Base-by-base conservation (phyloP, 2,888 invertebrate genomes). In the Campaea margaritaria region DNA sequence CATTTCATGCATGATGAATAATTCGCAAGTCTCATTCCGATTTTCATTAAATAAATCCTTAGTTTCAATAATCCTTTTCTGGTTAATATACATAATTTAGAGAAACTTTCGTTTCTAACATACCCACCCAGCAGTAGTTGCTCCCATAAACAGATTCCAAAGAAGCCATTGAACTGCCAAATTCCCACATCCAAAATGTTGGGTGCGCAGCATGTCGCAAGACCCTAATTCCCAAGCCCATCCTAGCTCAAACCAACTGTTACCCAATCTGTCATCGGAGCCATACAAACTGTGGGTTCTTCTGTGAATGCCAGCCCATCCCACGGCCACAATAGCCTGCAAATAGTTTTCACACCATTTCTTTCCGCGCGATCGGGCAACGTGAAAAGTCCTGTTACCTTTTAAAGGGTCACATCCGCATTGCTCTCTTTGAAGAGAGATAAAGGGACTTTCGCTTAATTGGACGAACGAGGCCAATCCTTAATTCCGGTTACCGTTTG, bases 341-440 rank as follows among this genome's bases (percentile, higher is more conserved):
- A 54, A 72, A 79, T 82, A 82, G 82, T 87, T 90, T 90, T 90
- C 89, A 87, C 91, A 84, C 89, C 75, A 79, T 82, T 79, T 72
- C 78, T 86, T 81, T 76, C 72, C 77, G 86, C 79, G 73, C 80
- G 79, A 89, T 77, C 76, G 85, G 69, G 42, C 69, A 62, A 66
- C 67, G 70, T 86, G 82, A 87, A 87, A 85, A 81, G 81, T 84
- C 65, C 74, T 73, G 77, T 77, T 79, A 72, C 31, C 71, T 71
- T 66, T 69, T 70, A 75, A 74, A 76, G 76, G 67, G 75, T 74
- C 75, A 69, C 76, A 82, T 85, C 83, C 81, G 81, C 74, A 77
- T 80, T 71, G 70, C 70, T 44, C 65, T 74, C 74, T 78, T 49
- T 60, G 64, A 68, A 62, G 69, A 75, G 72, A 75, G 76, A 75